phyloP scores from a whole-genome alignment of 1,140 invertebrate genomes.

The Solenopsis invicta region DNA sequence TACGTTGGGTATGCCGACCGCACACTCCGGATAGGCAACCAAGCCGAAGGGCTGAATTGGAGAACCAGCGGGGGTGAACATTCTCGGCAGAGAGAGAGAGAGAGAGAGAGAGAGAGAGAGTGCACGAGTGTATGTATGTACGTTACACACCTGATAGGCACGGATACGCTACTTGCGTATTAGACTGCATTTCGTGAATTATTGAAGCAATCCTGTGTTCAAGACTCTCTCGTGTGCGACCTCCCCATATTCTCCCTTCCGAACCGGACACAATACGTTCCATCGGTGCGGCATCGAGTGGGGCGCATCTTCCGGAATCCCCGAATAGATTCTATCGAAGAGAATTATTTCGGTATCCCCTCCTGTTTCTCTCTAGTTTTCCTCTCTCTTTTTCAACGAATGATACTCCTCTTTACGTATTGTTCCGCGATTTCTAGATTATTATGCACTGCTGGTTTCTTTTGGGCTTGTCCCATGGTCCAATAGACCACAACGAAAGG shows the following conservation, averaged over 20 bases:
- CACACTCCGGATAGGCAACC: constrained; percentile 66
- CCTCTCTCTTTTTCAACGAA: background rate
- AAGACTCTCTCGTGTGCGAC: constrained; percentile 1
- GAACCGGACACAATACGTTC: constrained; percentile 42
- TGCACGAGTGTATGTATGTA: background rate
- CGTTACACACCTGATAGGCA: constrained; percentile 29
- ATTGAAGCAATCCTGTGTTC: constrained; percentile 68
- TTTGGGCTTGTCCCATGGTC: constrained; percentile 18
- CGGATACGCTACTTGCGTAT: constrained; percentile 48
- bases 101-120: background rate
- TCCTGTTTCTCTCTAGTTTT: background rate
- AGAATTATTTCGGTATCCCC: constrained; percentile 35
- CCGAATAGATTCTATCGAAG: constrained; percentile 48
- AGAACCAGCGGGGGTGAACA: background rate
- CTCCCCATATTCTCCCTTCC: background rate
- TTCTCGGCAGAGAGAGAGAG: constrained; percentile 14
- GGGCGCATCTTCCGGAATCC: constrained; percentile 54
- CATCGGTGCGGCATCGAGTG: constrained; percentile 11
- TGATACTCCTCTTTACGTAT: constrained; percentile 6
- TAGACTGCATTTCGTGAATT: constrained; percentile 76
- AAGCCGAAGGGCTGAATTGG: constrained; percentile 39
- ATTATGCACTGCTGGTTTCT: constrained; percentile 34
- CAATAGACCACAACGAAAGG: constrained; percentile 1
- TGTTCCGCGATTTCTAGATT: constrained; percentile 39
- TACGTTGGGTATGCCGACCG: constrained; percentile 78